phyloP scores from a whole-genome alignment of 2,797 vertebrate genomes.

The Parauchenoglanis punctatus region DNA sequence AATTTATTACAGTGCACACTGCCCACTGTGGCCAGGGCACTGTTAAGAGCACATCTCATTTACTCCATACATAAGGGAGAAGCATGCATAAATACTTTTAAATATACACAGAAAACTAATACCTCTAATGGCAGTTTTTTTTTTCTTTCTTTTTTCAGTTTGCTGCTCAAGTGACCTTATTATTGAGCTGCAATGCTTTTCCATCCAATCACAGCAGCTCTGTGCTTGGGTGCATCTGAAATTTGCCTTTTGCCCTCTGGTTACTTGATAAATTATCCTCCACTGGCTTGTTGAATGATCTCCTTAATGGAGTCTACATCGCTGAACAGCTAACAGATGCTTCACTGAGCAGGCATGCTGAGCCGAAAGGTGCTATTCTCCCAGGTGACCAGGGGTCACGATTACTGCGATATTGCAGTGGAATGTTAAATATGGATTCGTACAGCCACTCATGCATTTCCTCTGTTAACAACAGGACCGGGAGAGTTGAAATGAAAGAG shows the following conservation, averaged over 20 bases:
- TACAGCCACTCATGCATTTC: constrained; percentile 51
- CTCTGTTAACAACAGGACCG: constrained; percentile 52
- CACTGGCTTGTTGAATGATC: constrained; percentile 52
- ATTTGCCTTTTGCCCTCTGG: constrained; percentile 54
- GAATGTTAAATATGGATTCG: constrained; percentile 54
- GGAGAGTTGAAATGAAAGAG: constrained; percentile 73
- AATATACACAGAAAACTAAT: background rate
- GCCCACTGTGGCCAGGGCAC: constrained; percentile 62
- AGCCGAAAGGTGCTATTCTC: constrained; percentile 44
- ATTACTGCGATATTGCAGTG: constrained; percentile 35
- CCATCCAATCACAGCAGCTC: constrained; percentile 43
- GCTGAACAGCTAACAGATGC: constrained; percentile 54
- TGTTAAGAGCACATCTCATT: constrained; percentile 45
- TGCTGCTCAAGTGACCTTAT: constrained; percentile 42
- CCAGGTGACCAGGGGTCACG: constrained; percentile 36
- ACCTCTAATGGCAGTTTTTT: background rate
- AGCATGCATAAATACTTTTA: background rate
- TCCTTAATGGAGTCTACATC: constrained; percentile 52
- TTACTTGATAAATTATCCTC: constrained; percentile 53
- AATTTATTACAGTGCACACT: constrained; percentile 74
- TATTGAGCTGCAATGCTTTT: constrained; percentile 33
- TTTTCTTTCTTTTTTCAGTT: background rate
- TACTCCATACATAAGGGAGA: constrained; percentile 4
- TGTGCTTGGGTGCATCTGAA: constrained; percentile 55
- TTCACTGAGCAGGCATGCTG: constrained; percentile 49